Evolutionary conservation across 2,888 invertebrate species (phyloP).

Genomic region (Meteorus colon): DNA sequence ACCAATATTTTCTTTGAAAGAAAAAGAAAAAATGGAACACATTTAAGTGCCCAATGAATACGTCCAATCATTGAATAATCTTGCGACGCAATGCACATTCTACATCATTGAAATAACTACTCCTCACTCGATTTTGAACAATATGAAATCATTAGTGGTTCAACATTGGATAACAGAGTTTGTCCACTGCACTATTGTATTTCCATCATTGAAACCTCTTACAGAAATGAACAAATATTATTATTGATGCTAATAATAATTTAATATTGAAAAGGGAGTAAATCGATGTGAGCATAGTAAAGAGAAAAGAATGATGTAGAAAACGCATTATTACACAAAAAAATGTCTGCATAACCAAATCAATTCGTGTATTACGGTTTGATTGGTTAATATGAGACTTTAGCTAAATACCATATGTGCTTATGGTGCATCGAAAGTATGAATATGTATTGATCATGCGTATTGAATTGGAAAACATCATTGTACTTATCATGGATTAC

Average conservation of each 20-base stretch:
- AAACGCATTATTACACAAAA: neutral
- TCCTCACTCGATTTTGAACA: neutral
- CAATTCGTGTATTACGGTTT: conserved; percentile 17
- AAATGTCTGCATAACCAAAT: neutral
- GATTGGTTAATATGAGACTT: conserved; percentile 14
- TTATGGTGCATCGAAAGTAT: neutral
- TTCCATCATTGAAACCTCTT: neutral
- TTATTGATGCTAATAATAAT: neutral
- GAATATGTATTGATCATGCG: neutral
- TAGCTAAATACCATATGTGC: neutral
- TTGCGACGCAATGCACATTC: conserved; percentile 39
- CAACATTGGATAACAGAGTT: neutral
- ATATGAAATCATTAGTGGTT: neutral
- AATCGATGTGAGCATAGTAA: neutral
- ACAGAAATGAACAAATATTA: neutral
- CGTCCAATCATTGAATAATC: conserved; percentile 31
- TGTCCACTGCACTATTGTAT: neutral
- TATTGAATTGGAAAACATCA: conserved; percentile 13
- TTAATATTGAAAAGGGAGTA: neutral
- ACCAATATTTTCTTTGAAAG: conserved; percentile 21
- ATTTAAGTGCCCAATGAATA: conserved; percentile 35
- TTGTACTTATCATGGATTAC: conserved; percentile 25
- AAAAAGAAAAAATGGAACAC: neutral
- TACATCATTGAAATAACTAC: conserved; percentile 31
- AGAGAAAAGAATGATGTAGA: neutral